These are phyloP conservation scores for Carcharodon carcharias DNA, from an alignment of 2,797 vertebrate genomes.

Conservation along the genomic window DNA sequence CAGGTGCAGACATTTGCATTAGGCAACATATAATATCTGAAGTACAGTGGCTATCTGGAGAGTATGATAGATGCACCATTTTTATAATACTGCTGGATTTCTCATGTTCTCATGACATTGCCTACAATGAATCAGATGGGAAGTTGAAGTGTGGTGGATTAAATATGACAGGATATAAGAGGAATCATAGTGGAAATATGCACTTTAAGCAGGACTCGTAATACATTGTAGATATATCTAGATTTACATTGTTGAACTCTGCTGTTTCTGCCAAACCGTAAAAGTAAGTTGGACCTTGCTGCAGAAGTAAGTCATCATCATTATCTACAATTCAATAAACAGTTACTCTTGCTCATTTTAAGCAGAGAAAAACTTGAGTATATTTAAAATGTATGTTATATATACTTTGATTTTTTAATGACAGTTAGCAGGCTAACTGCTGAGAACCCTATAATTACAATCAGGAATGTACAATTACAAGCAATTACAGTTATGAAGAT, in stretches of 20 bases:
- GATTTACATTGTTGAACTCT: background rate
- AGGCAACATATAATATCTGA: background rate
- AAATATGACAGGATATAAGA: background rate
- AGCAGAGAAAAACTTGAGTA: slow-evolving; percentile 21
- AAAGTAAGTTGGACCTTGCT: background rate
- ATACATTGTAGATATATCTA: background rate
- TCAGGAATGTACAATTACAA: slow-evolving; percentile 32
- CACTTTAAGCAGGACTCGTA: background rate
- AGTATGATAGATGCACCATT: background rate
- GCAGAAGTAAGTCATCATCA: background rate
- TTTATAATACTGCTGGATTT: background rate
- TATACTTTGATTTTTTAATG: slow-evolving; percentile 37
- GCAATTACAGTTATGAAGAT: slow-evolving; percentile 34
- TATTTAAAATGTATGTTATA: slow-evolving; percentile 30
- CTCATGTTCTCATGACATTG: background rate
- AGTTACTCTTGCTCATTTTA: slow-evolving; percentile 4
- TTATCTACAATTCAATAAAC: slow-evolving; percentile 2
- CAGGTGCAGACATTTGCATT: background rate
- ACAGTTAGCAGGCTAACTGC: slow-evolving; percentile 33
- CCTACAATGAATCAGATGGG: background rate
- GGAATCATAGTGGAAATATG: background rate
- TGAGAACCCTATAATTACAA: slow-evolving; percentile 33
- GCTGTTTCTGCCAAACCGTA: background rate
- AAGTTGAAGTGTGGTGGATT: too few relatives aligned
- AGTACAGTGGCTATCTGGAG: background rate